Evolutionary conservation across 2,113 vertebrate genomes (phyloP), one percentile per base, ranked within the genome.

Genomic region (Macrotis lagotis): DNA sequence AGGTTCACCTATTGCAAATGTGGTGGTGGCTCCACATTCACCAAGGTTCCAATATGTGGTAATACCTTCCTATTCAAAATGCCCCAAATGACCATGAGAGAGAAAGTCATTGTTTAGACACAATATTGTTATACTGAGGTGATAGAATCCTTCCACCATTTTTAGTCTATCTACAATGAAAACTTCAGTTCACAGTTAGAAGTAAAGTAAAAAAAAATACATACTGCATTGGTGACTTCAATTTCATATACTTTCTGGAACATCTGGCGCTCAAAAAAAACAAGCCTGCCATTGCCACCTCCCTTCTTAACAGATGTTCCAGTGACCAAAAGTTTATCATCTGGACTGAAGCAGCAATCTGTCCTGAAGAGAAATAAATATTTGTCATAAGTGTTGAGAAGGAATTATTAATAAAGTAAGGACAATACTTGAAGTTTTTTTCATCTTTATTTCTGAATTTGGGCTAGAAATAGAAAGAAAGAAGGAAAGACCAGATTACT

Each of bases 311-410:
- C 99, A 4, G 99, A 99, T 0, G 99, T 99, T 26, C 99, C 99
- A 0, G 99, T 99, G 91, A 99, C 98, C 6, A 99, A 88, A 91
- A 99, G 99, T 96, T 99, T 99, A 98, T 99, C 99, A 83, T 99
- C 99, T 19, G 99, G 99, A 96, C 99, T 99, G 94, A 99, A 99
- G 96, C 99, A 99, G 98, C 99, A 99, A 97, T 99, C 99, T 0
- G 99, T 99, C 99, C 99, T 99, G 97, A 92, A 95, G 92, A 97
- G 90, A 92, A 94, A 96, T 93, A 28, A 94, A 90, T 49, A 88
- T 24, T 22, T 66, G 0, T 49, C 91, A 90, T 24, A 91, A 93
- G 48, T 2, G 91, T 92, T 55, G 49, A 51, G 2, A 47, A 50
- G 74, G 89, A 28, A 50, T 50, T 37, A 88, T 89, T 12, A 66